Evolutionary conservation across 2,888 invertebrate genomes (phyloP).

Genomic region (Tachina fera): DNA sequence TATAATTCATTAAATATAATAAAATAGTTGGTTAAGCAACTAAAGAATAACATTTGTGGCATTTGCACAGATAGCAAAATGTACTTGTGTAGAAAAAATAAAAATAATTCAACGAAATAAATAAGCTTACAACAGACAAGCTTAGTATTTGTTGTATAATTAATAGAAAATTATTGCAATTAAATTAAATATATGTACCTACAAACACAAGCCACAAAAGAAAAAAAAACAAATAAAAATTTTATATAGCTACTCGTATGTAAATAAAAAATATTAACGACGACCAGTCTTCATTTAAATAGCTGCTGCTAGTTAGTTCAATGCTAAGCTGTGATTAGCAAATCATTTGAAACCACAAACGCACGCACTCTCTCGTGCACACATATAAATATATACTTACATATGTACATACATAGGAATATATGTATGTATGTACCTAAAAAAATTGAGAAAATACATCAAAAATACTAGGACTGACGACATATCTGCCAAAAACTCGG

Average conservation of each 20-base stretch:
- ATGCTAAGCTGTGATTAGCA: constrained; percentile 31
- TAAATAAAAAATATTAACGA: constrained; percentile 14
- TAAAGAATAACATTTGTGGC: constrained; percentile 24
- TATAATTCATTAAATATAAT: constrained; percentile 1
- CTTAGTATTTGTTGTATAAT: constrained; percentile 16
- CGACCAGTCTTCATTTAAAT: constrained; percentile 39
- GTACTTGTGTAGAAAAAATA: neutral
- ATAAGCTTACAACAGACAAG: neutral
- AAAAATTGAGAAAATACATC: neutral
- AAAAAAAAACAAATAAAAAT: neutral
- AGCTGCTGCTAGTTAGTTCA: constrained; percentile 46
- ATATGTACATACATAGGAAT: neutral
- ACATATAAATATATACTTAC: neutral
- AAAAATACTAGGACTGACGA: constrained; percentile 21
- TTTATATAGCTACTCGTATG: neutral
- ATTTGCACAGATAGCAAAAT: neutral
- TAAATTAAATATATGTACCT: neutral
- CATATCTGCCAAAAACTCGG: constrained; percentile 60
- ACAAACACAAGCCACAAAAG: constrained; percentile 26
- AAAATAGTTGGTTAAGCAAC: constrained; percentile 17
- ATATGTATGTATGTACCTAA: neutral
- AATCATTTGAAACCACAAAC: constrained; percentile 25
- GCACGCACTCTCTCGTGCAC: neutral
- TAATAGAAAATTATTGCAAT: constrained; percentile 35
- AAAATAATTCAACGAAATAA: neutral